These are phyloP conservation scores for Crotalus viridis DNA, from an alignment of 2,113 vertebrate species.

Conservation along the genomic window DNA sequence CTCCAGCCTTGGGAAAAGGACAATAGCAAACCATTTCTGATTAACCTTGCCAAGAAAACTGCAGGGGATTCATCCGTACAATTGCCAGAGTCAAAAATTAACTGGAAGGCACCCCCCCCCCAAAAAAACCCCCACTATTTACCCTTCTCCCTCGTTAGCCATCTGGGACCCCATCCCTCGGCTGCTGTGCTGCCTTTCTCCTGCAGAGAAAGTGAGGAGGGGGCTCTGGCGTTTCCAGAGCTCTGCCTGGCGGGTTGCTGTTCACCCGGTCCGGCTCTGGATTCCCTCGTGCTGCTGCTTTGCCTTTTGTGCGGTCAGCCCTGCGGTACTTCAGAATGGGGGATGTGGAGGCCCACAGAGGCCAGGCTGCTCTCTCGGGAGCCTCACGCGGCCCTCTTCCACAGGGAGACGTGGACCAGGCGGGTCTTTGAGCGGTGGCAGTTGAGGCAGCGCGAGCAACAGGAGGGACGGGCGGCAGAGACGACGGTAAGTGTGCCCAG, in stretches of 20 bases:
- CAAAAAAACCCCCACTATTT: neutral
- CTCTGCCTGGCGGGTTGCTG: neutral
- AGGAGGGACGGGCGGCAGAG: slow-evolving; percentile 72
- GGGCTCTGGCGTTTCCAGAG: neutral
- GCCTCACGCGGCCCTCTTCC: slow-evolving; percentile 12
- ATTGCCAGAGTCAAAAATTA: neutral
- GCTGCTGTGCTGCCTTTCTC: neutral
- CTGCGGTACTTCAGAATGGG: neutral
- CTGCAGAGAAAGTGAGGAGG: neutral
- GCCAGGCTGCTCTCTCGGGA: neutral
- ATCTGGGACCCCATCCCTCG: neutral
- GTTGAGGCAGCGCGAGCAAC: slow-evolving; percentile 62
- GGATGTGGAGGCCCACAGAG: neutral
- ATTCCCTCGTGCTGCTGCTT: neutral
- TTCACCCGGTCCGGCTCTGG: neutral
- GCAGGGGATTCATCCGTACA: neutral
- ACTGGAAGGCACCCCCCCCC: neutral
- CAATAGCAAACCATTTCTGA: neutral
- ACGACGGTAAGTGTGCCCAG: slow-evolving; percentile 68
- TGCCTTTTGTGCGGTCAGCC: neutral
- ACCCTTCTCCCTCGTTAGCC: neutral
- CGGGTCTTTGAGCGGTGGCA: slow-evolving; percentile 79
- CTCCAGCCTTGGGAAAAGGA: neutral
- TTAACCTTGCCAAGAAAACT: neutral
- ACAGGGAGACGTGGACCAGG: slow-evolving; percentile 64